Evolutionary conservation across 2,113 vertebrate species (phyloP), one percentile per base, ranked within the genome.

Genomic region (Synchiropus splendidus): DNA sequence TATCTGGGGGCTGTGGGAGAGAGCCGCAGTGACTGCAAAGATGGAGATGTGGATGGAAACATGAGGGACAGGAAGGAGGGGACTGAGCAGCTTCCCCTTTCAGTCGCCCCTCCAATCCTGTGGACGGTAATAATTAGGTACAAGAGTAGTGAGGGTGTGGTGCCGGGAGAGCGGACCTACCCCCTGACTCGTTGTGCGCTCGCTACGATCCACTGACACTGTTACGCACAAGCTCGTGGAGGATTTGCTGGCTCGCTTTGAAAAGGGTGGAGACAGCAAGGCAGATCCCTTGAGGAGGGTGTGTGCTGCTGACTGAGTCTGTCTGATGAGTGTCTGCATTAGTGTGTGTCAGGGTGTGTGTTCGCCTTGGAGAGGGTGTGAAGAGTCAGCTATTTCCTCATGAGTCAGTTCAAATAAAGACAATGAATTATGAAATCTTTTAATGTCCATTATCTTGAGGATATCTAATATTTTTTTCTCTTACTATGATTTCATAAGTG

Each of bases 91-190:
- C 16, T 74, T 54, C 67, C 55, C 72, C 61, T 68, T 43, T 16
- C 41, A 59, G 70, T 61, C 64, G 44, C 53, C 42, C 16, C 32
- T 68, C 65, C 61, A 77, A 21, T 15, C 32, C 72, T 74, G 72
- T 62, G 70, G 72, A 72, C 63, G 40, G 61, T 82, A 82, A 84
- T 84, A 70, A 81, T 57, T 55, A 75, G 74, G 64, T 78, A 46
- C 49, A 46, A 54, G 51, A 67, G 54, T 54, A 54, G 64, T 63
- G 72, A 68, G 70, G 72, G 66, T 77, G 74, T 77, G 76, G 73
- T 67, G 56, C 58, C 18, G 42, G 49, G 39, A 33, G 48, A 43
- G 14, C 34, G 40, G 10, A 47, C 54, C 54, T 48, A 33, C 51
- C 50, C 37, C 47, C 53, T 18, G 54, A 51, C 61, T 51, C 33